phyloP scores from a whole-genome alignment of 2,113 vertebrate species.

The Lycocorax pyrrhopterus region DNA sequence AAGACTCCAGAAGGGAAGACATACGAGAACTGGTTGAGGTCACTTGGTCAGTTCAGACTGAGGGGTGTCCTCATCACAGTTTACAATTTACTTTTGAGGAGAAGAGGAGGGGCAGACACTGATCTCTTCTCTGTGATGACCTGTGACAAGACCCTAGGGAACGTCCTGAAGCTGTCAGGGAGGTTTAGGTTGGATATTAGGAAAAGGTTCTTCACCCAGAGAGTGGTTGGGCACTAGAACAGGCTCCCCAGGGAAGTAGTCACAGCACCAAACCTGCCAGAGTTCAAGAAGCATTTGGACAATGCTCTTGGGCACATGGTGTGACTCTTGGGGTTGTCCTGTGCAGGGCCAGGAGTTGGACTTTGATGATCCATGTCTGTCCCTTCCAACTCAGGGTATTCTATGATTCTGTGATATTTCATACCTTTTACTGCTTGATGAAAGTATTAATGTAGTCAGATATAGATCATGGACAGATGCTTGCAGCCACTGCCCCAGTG shows the following conservation, averaged over 20 bases:
- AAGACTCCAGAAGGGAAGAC: neutral
- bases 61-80: no score
- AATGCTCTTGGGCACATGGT: neutral
- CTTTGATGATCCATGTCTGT: neutral
- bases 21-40: neutral
- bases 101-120: neutral
- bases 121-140: neutral
- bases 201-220: neutral
- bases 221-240: neutral
- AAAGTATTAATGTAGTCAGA: neutral
- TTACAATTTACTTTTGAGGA: neutral
- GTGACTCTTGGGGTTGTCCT: neutral
- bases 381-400: neutral
- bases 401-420: neutral
- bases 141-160: neutral
- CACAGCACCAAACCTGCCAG: neutral
- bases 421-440: neutral
- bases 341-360: neutral
- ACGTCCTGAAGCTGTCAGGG: neutral
- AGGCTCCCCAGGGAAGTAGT: no score
- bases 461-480: neutral
- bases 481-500: neutral
- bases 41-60: neutral
- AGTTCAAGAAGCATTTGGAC: neutral
- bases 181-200: neutral